These are phyloP conservation scores for Nibea coibor DNA, from an alignment of 2,113 vertebrate species.

Conservation along the genomic window DNA sequence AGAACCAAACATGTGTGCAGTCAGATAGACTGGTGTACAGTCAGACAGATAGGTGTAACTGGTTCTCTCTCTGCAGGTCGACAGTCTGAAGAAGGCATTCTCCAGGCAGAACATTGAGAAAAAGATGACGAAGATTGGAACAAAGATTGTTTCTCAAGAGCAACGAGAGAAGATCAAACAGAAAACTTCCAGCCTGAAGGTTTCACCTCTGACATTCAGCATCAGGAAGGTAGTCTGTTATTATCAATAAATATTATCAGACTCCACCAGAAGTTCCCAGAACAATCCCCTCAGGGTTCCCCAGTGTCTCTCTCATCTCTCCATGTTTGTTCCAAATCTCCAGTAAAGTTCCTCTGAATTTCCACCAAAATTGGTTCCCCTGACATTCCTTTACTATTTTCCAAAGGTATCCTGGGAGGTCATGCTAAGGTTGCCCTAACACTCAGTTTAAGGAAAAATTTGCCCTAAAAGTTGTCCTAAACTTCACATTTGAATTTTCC, in stretches of 20 bases:
- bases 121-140: conserved; percentile 95
- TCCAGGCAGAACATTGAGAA: conserved; percentile 97
- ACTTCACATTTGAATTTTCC: too few relatives aligned
- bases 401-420: neutral
- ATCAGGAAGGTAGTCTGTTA: conserved; percentile 71
- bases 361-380: neutral
- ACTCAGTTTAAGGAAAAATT: too few relatives aligned
- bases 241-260: neutral
- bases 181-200: conserved; percentile 89
- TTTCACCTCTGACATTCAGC: conserved; percentile 83
- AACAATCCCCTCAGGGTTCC: neutral
- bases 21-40: neutral
- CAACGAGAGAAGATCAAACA: conserved; percentile 96
- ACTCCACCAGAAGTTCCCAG: neutral
- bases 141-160: conserved; percentile 93
- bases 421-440: neutral
- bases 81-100: conserved; percentile 97
- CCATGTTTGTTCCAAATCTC: neutral
- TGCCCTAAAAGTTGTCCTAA: too few relatives aligned
- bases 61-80: conserved; percentile 78
- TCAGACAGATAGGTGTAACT: neutral
- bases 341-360: neutral
- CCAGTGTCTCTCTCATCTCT: neutral
- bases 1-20: neutral
- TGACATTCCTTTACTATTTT: neutral